A percentile compares a stretch with the other conserved stretches of the same genome.
Conservation (phyloP, 1,140 invertebrate species). For the Aradophagus sp. region DNA sequence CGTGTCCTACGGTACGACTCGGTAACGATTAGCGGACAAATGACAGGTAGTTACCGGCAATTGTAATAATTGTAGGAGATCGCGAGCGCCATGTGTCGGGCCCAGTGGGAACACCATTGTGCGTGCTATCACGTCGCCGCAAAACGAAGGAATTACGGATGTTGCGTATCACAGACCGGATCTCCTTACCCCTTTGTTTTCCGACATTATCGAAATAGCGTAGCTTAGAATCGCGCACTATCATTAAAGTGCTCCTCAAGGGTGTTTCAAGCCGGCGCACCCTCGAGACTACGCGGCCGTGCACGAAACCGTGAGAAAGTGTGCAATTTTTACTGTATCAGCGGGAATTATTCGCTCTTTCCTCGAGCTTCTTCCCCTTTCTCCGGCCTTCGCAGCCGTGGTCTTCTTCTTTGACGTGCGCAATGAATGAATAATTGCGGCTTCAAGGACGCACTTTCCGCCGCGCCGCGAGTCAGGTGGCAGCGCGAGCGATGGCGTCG, state of each 20-base stretch:
- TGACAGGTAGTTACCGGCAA: constrained; percentile 70
- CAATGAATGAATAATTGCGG: constrained; percentile 52
- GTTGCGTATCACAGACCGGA: constrained; percentile 57
- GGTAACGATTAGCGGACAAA: constrained; percentile 73
- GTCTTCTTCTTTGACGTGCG: constrained; percentile 32
- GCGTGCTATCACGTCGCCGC: constrained; percentile 22
- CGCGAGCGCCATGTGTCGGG: constrained; percentile 63
- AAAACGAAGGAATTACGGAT: constrained; percentile 56
- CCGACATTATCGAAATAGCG: constrained; percentile 60
- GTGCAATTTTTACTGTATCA: constrained; percentile 56
- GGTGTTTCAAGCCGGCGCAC: constrained; percentile 61
- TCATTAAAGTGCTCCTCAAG: constrained; percentile 66
- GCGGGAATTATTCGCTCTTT: constrained; percentile 53
- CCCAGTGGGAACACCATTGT: constrained; percentile 62
- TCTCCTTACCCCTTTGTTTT: constrained; percentile 66
- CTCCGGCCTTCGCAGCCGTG: constrained; percentile 19
- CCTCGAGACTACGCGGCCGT: constrained; percentile 38
- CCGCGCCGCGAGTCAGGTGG: constrained; percentile 24
- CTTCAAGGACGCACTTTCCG: constrained; percentile 21
- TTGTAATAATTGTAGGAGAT: constrained; percentile 72
- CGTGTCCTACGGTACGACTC: constrained; percentile 50
- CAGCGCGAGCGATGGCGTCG: no score
- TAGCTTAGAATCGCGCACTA: constrained; percentile 67
- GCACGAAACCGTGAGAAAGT: constrained; percentile 65
- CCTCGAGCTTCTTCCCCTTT: constrained; percentile 49